These are phyloP conservation scores for Nymphalis polychloros DNA, from an alignment of 2,888 invertebrate genomes.

Conservation along the genomic window DNA sequence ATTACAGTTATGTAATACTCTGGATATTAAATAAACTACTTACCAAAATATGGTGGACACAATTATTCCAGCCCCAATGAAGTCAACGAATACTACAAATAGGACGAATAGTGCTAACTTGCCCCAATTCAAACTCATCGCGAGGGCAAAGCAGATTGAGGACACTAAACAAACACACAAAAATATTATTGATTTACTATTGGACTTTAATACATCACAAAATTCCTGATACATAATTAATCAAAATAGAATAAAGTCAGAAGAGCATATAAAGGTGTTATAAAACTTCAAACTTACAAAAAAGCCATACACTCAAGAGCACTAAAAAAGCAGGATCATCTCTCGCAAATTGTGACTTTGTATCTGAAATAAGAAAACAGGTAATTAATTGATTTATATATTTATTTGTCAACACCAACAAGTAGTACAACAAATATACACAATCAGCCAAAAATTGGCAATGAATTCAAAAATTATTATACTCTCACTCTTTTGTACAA, in stretches of 20 bases:
- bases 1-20: too few relatives aligned
- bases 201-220: too few relatives aligned
- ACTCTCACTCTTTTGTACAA: too few relatives aligned
- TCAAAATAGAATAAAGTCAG: too few relatives aligned
- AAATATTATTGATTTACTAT: too few relatives aligned
- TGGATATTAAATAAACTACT: slow-evolving; percentile 41
- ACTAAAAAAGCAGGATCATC: slow-evolving; percentile 99
- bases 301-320: slow-evolving; percentile 91
- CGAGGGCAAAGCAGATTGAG: slow-evolving; percentile 93
- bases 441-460: too few relatives aligned
- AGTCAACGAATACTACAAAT: slow-evolving; percentile 97
- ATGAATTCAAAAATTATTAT: too few relatives aligned
- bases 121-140: slow-evolving; percentile 85
- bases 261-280: too few relatives aligned
- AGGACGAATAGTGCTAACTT: slow-evolving; percentile 91
- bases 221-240: too few relatives aligned
- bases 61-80: slow-evolving; percentile 92
- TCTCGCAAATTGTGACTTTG: slow-evolving; percentile 98
- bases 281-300: slow-evolving; percentile 80
- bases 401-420: too few relatives aligned
- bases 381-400: too few relatives aligned
- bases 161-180: slow-evolving; percentile 84
- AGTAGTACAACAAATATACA: too few relatives aligned
- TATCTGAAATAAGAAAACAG: slow-evolving; percentile 84
- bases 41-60: slow-evolving; percentile 95